phyloP scores from a whole-genome alignment of 2,113 vertebrate genomes.

The Genyomyrus donnyi region DNA sequence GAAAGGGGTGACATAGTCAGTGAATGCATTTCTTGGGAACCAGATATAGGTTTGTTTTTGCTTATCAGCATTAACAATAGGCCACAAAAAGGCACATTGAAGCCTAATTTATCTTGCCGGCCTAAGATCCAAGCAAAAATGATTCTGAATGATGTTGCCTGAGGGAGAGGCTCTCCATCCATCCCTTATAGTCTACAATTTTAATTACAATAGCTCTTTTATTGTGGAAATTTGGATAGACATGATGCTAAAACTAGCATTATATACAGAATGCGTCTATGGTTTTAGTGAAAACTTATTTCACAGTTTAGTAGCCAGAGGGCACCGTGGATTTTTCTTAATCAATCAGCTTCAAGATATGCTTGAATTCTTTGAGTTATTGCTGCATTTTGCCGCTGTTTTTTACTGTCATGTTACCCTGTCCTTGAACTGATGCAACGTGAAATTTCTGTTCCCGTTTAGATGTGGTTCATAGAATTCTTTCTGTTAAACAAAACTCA shows the following conservation, averaged over 20 bases:
- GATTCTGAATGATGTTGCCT: not conserved
- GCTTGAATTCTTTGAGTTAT: slow-evolving; percentile 2
- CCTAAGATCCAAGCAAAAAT: not conserved
- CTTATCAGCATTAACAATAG: not conserved
- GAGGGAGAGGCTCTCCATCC: not conserved
- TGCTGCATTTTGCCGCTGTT: not conserved
- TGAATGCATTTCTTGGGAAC: not conserved
- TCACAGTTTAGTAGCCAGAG: not conserved
- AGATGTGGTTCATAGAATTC: not conserved
- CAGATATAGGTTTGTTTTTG: not conserved
- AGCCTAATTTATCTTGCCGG: not conserved
- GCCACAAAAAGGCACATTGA: not conserved
- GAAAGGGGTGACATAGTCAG: not conserved
- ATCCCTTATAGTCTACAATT: not conserved
- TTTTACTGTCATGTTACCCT: not conserved
- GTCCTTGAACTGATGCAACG: not conserved
- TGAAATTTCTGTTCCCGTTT: not conserved
- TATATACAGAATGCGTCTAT: not conserved
- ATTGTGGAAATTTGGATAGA: not conserved
- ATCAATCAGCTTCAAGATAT: not conserved
- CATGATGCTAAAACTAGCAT: not conserved
- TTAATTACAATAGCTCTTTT: not conserved
- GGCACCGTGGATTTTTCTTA: not conserved
- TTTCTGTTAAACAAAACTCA: not conserved
- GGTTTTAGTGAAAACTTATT: not conserved